Base-by-base conservation (phyloP, 2,888 invertebrate genomes). In the Pachycephus smyrnensis region DNA sequence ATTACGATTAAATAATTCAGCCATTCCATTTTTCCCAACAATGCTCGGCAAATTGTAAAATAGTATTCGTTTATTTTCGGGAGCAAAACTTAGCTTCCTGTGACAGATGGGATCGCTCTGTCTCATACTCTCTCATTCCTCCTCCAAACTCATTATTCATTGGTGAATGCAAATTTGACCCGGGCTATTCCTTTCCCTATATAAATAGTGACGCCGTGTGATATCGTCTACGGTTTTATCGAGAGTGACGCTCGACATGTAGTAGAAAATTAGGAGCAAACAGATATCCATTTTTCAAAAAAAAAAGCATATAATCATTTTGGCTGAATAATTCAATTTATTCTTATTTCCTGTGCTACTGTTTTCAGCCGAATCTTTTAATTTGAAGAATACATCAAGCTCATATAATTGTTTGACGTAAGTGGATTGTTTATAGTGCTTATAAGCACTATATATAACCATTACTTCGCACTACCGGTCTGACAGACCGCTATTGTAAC, bases 1-100 rank as follows among this genome's bases (percentile, higher is more conserved):
- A 82, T 82, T 82, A 80, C 80, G 77, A 80, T 82, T 76, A 79
- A 82, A 82, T 82, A 80, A 82, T 82, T 82, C 73, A 71, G 32
- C 31, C 71, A 32, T 71, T 32, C 31, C 71, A 71, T 71, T 71
- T 69, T 31, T 30, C 31, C 12, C 71, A 32, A 32, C 71, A 32
- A 71, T 15, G 31, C 71, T 71, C 12, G 71, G 31, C 15, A 30
- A 9, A 71, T 30, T 71, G 71, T 15, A 71, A 11, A 71, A 71
- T 71, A 71, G 71, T 32, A 9, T 31, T 30, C 71, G 71, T 15
- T 71, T 71, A 71, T 71, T 71, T 31, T 11, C 12, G 32, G 12
- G 71, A 11, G 32, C 71, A 71, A 71, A 71, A 71, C 31, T 71
- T 32, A 12, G 71, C 12, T 30, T 32, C 31, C 71, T 32, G 71